These are phyloP conservation scores for Pseudorectes ferrugineus DNA, from an alignment of 2,113 vertebrate genomes.

Conservation along the genomic window DNA sequence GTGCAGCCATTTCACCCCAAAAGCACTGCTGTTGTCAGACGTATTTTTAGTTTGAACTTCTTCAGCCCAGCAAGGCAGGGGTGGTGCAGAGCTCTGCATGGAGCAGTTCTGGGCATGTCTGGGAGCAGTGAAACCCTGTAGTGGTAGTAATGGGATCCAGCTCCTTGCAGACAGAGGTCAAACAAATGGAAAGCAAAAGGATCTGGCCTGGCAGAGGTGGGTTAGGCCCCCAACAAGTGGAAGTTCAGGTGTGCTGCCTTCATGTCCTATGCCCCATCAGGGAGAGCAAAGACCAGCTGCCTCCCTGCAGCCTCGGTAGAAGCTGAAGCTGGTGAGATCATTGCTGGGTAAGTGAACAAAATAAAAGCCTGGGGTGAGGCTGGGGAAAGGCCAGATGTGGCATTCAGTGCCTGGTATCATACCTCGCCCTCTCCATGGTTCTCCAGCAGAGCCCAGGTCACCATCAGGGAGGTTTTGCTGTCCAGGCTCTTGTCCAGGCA, in stretches of 20 bases:
- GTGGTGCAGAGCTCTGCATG: background rate
- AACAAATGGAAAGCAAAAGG: background rate
- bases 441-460: background rate
- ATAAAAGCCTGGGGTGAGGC: background rate
- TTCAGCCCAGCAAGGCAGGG: background rate
- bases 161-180: background rate
- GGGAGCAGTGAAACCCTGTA: background rate
- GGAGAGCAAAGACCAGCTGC: background rate
- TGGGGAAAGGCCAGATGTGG: background rate
- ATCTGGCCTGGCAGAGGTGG: background rate
- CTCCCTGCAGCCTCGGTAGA: background rate
- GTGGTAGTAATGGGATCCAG: accelerated
- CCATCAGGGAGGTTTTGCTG: background rate
- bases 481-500: background rate
- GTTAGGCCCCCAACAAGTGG: no score
- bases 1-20: background rate
- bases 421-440: background rate
- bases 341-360: background rate
- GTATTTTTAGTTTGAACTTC: background rate
- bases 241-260: background rate
- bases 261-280: no score
- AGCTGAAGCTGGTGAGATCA: background rate
- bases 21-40: background rate
- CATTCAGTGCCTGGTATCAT: background rate
- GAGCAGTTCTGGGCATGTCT: background rate